Evolutionary conservation across 2,888 invertebrate species (phyloP).

Genomic region (Stenoptilia bipunctidactyla): DNA sequence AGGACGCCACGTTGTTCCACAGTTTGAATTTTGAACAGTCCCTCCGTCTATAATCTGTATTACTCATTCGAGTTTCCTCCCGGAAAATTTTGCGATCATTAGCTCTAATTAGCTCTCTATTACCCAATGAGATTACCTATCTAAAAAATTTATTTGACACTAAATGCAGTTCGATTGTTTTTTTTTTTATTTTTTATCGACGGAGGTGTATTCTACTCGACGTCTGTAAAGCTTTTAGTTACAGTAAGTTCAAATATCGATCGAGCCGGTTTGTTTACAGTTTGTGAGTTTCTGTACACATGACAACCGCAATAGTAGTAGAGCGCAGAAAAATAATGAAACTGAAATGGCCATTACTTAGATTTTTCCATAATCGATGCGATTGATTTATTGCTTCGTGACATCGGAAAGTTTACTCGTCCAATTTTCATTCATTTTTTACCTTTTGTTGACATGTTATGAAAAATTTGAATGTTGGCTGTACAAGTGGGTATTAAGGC

Average conservation of each 20-base stretch:
- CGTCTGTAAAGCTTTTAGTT: conserved; percentile 43
- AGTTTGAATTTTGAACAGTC: conserved; percentile 41
- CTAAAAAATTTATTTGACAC: neutral
- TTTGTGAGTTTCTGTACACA: conserved; percentile 59
- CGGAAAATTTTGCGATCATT: conserved; percentile 28
- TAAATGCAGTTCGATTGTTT: neutral
- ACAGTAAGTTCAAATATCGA: conserved; percentile 45
- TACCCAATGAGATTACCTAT: too few species aligned
- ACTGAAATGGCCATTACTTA: neutral
- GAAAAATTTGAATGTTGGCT: too few species aligned
- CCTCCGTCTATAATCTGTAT: conserved; percentile 25
- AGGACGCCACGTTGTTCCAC: conserved; percentile 66
- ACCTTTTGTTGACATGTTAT: too few species aligned
- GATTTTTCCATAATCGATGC: neutral
- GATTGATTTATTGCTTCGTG: neutral
- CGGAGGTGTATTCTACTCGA: conserved; percentile 31
- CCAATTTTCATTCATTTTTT: too few species aligned
- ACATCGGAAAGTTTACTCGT: too few species aligned
- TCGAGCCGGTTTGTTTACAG: conserved; percentile 59
- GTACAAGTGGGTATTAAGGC: too few species aligned
- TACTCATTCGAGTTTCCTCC: conserved; percentile 51
- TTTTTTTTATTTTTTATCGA: conserved; percentile 13
- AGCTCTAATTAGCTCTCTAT: too few species aligned
- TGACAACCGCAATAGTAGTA: conserved; percentile 55
- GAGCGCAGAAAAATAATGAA: conserved; percentile 14